Conservation (phyloP, 2,888 invertebrate species). For the Nephrotoma appendiculata region DNA sequence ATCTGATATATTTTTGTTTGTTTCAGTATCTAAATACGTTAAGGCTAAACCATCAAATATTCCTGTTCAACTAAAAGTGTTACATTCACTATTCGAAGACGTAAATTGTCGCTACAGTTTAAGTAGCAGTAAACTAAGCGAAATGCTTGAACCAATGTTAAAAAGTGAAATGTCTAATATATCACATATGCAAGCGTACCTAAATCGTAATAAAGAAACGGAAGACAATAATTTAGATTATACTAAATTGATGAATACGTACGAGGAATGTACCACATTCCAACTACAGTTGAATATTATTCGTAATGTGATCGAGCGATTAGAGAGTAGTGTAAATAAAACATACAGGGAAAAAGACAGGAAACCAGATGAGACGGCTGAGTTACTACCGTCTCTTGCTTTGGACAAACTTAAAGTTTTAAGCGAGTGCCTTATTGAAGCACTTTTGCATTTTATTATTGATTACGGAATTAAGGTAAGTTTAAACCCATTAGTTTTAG, state of each 20-base stretch:
- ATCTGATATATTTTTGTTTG: neutral
- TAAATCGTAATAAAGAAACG: conserved; percentile 47
- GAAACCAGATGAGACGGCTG: conserved; percentile 25
- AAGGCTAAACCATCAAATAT: conserved; percentile 23
- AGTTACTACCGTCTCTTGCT: conserved; percentile 44
- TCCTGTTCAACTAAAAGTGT: conserved; percentile 43
- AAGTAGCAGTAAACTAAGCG: conserved; percentile 70
- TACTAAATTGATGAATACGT: conserved; percentile 35
- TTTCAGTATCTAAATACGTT: conserved; percentile 21
- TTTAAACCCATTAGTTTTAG: neutral
- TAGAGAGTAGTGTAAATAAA: conserved; percentile 39
- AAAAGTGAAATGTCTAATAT: conserved; percentile 69
- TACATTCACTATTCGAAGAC: conserved; percentile 60
- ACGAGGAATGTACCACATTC: conserved; percentile 69
- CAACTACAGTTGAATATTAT: conserved; percentile 83
- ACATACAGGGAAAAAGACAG: neutral
- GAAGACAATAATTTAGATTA: conserved; percentile 36
- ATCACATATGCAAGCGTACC: conserved; percentile 70
- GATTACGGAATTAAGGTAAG: conserved; percentile 36
- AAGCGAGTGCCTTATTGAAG: conserved; percentile 67
- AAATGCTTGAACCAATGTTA: conserved; percentile 60
- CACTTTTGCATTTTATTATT: conserved; percentile 56
- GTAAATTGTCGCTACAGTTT: conserved; percentile 68
- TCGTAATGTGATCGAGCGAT: conserved; percentile 54
- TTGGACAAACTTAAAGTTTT: conserved; percentile 74